Percentiles rank a stretch among this genome's conserved stretches.
Evolutionary conservation across 2,888 invertebrate species (phyloP).

Genomic region (Lasioglossum vierecki): DNA sequence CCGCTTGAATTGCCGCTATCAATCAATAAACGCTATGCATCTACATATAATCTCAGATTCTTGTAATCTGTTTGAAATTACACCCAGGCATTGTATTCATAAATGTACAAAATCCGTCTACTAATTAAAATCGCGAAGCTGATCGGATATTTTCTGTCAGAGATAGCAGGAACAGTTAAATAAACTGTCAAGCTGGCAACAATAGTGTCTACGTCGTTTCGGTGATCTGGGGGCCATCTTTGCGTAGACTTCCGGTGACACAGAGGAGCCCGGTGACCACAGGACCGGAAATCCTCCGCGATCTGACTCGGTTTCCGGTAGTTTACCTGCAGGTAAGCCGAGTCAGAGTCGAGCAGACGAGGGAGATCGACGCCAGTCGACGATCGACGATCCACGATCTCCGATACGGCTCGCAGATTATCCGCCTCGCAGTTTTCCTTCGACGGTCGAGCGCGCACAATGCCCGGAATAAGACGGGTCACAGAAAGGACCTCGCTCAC

Average conservation of each 20-base stretch:
- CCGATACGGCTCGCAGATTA: slow-evolving; percentile 9
- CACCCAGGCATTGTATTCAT: not conserved
- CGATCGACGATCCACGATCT: slow-evolving; percentile 32
- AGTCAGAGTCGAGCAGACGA: slow-evolving; percentile 19
- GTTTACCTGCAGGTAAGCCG: slow-evolving; percentile 33
- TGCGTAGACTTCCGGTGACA: not conserved
- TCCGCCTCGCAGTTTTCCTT: not conserved
- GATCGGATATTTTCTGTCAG: not conserved
- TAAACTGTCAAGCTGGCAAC: not conserved
- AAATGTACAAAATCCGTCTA: not conserved
- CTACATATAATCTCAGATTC: too few species aligned
- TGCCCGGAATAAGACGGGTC: slow-evolving; percentile 56
- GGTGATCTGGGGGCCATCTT: not conserved
- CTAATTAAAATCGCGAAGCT: not conserved
- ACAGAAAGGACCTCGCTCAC: slow-evolving; percentile 86
- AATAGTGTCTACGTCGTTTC: not conserved
- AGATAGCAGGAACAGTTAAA: not conserved
- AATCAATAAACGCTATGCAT: too few species aligned
- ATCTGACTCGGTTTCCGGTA: slow-evolving; percentile 26
- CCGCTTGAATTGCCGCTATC: slow-evolving; percentile 14
- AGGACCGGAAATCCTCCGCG: slow-evolving; percentile 35
- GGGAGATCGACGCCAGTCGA: not conserved
- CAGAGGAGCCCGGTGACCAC: not conserved
- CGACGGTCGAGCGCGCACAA: slow-evolving; percentile 6
- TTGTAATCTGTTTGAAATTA: too few species aligned